Conservation (phyloP, 64 coral and sea anemone genomes). For the Porites lutea region DNA sequence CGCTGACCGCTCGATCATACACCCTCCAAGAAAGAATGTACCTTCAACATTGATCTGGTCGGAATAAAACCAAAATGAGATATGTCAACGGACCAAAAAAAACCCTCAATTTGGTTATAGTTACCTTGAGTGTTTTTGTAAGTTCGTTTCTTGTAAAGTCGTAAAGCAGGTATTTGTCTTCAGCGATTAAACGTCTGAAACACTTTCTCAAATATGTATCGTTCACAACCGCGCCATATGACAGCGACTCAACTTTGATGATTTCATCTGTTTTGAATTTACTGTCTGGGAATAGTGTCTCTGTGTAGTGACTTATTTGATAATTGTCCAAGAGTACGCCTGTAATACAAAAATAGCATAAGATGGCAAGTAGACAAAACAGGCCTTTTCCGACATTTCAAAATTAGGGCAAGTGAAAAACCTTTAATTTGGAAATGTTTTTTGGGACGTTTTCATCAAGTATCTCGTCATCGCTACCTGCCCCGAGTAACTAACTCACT, state of each 20-base stretch:
- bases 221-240: constrained; percentile 82
- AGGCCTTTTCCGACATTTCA: too few relatives aligned
- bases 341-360: background rate
- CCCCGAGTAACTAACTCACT: too few relatives aligned
- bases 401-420: too few relatives aligned
- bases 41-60: too few relatives aligned
- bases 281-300: constrained; percentile 18
- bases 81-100: too few relatives aligned
- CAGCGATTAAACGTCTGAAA: constrained; percentile 61
- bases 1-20: too few relatives aligned
- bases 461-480: too few relatives aligned
- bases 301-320: constrained; percentile 30
- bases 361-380: background rate
- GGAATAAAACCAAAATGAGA: too few relatives aligned
- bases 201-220: constrained; percentile 54
- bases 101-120: background rate
- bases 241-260: constrained; percentile 63
- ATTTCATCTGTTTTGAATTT: constrained; percentile 75
- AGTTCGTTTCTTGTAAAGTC: constrained; percentile 63
- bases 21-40: too few relatives aligned
- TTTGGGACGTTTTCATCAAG: too few relatives aligned
- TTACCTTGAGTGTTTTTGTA: constrained; percentile 73
- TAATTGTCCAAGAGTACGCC: constrained; percentile 63
- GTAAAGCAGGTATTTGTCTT: constrained; percentile 75
- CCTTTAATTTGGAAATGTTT: too few relatives aligned